These are phyloP conservation scores for Salvelinus fontinalis DNA, from an alignment of 2,113 vertebrate species.

Conservation along the genomic window DNA sequence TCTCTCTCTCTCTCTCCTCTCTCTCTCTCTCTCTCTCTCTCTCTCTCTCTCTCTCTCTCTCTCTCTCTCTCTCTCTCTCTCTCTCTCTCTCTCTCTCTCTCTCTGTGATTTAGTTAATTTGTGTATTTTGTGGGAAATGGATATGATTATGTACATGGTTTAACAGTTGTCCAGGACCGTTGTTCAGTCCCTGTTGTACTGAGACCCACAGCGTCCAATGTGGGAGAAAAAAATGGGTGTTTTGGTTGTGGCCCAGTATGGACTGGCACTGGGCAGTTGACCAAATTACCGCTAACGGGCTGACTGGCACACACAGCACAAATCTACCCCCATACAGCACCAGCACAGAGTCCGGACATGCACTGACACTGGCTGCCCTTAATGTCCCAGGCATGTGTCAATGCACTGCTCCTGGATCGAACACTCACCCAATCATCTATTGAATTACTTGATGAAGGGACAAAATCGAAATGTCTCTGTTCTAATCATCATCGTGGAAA, in stretches of 20 bases:
- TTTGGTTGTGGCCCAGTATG: conserved; percentile 27
- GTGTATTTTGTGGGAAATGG: not conserved
- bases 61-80: not conserved
- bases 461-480: not conserved
- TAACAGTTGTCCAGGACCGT: not conserved
- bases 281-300: conserved; percentile 18
- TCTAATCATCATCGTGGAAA: not conserved
- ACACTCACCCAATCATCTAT: conserved; percentile 6
- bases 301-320: conserved; percentile 12
- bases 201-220: not conserved
- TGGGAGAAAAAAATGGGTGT: conserved; percentile 26
- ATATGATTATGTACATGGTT: no score
- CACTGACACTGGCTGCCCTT: not conserved
- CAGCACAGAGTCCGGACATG: not conserved
- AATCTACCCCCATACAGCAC: no score
- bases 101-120: no score
- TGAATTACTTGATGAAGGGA: not conserved
- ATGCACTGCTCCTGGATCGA: conserved; percentile 7
- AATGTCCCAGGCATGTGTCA: not conserved
- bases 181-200: conserved; percentile 22
- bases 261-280: conserved; percentile 18
- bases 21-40: conserved; percentile 3
- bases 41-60: not conserved
- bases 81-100: no score
- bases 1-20: not conserved